These are phyloP conservation scores for Rhabdornis inornatus DNA, from an alignment of 2,113 vertebrate species.

Conservation along the genomic window DNA sequence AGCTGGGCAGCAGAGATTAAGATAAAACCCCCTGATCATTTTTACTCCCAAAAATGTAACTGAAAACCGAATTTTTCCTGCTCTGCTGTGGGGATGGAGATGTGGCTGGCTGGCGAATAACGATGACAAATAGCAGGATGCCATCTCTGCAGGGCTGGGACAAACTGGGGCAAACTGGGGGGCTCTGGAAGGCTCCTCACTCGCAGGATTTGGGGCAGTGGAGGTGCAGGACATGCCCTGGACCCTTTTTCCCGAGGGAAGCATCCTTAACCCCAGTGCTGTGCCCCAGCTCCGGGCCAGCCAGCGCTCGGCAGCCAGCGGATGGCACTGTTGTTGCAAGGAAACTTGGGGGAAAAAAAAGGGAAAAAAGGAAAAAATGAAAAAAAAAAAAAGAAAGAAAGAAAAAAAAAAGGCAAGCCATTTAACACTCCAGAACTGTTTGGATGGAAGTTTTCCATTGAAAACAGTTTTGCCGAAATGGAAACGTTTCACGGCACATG, in stretches of 20 bases:
- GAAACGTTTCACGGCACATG: conserved; percentile 27
- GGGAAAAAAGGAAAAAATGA: fast-evolving
- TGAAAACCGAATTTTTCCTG: fast-evolving
- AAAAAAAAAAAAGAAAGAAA: fast-evolving
- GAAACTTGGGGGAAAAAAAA: not conserved
- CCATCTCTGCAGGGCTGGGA: not conserved
- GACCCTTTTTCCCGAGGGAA: not conserved
- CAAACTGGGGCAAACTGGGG: not conserved
- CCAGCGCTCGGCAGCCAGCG: not conserved
- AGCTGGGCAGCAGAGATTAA: not conserved
- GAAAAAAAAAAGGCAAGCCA: fast-evolving
- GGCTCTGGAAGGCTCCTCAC: not conserved
- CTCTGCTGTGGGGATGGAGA: not conserved
- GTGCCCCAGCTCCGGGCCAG: not conserved
- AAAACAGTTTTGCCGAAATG: conserved; percentile 1
- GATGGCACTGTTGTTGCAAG: conserved; percentile 50
- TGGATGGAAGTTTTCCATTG: conserved; percentile 46
- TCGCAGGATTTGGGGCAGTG: not conserved
- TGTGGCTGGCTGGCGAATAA: not conserved
- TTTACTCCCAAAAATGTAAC: not conserved
- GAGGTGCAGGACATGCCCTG: not conserved
- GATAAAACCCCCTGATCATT: not conserved
- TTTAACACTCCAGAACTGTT: not conserved
- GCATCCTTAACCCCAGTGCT: fast-evolving
- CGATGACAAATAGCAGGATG: not conserved